phyloP scores from a whole-genome alignment of 2,888 invertebrate species.

The Spilarctia lutea region DNA sequence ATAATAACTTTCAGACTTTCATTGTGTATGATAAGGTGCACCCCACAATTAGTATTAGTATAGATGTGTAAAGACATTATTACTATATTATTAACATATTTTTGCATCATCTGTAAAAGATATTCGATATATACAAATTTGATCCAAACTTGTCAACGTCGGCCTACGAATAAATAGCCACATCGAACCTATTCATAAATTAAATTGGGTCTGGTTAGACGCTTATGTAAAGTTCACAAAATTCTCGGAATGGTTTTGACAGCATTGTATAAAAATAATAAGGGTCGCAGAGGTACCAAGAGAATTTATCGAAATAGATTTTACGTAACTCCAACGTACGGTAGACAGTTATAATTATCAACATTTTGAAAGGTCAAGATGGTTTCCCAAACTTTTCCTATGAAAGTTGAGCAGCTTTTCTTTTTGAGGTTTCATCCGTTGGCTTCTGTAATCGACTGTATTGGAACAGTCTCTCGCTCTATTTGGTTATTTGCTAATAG shows the following conservation, averaged over 20 bases:
- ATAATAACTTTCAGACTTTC: no score
- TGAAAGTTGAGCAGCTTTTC: background rate
- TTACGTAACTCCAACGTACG: background rate
- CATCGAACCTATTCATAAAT: background rate
- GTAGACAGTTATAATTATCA: background rate
- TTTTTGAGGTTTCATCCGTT: background rate
- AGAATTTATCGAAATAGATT: constrained; percentile 2
- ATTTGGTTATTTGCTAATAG: no score
- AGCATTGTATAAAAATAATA: constrained; percentile 12
- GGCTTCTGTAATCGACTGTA: background rate
- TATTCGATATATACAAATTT: background rate
- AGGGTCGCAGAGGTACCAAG: background rate
- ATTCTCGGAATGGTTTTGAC: constrained; percentile 13
- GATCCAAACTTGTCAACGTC: background rate
- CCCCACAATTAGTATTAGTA: no score
- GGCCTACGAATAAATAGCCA: background rate
- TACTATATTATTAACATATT: no score
- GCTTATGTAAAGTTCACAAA: background rate
- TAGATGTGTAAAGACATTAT: no score
- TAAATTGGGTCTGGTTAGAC: background rate
- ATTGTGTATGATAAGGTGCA: no score
- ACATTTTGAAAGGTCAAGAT: background rate
- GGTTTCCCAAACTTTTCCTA: background rate
- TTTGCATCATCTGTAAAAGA: background rate
- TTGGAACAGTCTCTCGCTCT: no score